These are phyloP conservation scores for Corvus hawaiiensis DNA, from an alignment of 2,113 vertebrate species.

Conservation along the genomic window DNA sequence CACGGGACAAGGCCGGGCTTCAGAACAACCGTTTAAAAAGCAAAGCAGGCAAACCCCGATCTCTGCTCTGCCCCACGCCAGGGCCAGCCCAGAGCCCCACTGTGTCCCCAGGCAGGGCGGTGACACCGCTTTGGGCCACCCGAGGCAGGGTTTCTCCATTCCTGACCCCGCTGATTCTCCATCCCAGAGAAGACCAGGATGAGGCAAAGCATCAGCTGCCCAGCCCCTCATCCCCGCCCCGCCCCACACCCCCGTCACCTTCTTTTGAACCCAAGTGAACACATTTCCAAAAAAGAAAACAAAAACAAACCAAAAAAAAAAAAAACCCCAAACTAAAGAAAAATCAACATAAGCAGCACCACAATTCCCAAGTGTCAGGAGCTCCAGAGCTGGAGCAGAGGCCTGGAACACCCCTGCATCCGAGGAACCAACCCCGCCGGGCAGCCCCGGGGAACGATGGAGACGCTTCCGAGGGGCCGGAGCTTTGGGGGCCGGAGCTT, in stretches of 20 bases:
- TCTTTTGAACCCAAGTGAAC: neutral
- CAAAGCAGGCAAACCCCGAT: neutral
- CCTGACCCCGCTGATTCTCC: neutral
- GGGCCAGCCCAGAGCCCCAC: neutral
- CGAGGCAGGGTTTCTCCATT: neutral
- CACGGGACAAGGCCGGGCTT: accelerated
- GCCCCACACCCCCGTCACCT: accelerated
- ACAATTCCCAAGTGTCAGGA: slow-evolving; percentile 11
- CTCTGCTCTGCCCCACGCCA: neutral
- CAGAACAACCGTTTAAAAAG: neutral
- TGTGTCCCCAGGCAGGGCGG: neutral
- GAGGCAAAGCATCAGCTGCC: neutral
- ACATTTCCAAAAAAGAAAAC: neutral
- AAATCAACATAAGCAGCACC: neutral
- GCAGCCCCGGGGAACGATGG: neutral
- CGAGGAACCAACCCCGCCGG: neutral
- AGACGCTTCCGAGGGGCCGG: neutral
- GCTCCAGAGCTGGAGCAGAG: neutral
- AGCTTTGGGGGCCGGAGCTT: neutral
- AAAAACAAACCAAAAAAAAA: neutral
- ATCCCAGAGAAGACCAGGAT: neutral
- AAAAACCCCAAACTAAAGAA: neutral
- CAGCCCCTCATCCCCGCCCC: neutral
- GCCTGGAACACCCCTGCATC: neutral
- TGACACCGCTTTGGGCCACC: neutral